Base-by-base conservation (phyloP, 2,113 vertebrate genomes). In the Semicossyphus pulcher region DNA sequence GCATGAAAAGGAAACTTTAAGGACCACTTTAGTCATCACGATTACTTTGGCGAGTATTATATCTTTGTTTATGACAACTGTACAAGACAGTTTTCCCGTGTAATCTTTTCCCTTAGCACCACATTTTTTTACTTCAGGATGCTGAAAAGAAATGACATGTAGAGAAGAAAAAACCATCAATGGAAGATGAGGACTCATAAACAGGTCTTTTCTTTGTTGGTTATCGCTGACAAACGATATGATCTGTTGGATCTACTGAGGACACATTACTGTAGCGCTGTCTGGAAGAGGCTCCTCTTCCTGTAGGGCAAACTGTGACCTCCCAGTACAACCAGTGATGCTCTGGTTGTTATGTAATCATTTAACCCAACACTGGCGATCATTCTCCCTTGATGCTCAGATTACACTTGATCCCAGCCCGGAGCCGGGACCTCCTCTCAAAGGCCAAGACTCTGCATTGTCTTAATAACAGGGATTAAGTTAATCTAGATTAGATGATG, bases 331-430 rank as follows among this genome's bases (percentile, higher is more conserved):
- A 73, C 68, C 72, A 73, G 32, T 20, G 49, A 34, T 7, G 42
- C 49, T 45, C 14, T 29, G 20, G 10, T 28, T 0, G 28, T 84
- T 79, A 77, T 48, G 71, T 76, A 81, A 83, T 49, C 20, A 29
- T 64, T 53, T 21, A 44, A n/a, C 41, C 7, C 16, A 31, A 51
- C 60, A 56, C 57, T 14, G n/a, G 49, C 32, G n/a, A 18, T 21
- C 28, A 14, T 36, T 47, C 37, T 45, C 45, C 37, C 37, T 62
- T 5, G 39, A 84, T 61, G 47, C 78, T 77, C 81, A 67, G 77
- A 77, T 84, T 59, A 81, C 7, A 5, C n/a, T 44, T 64, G 57
- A 82, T 80, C 72, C 52, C 15, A 6, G 23, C 41, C 52, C 23
- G 1, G 25, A 42, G 57, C 47, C 1, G 5, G 15, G 21, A 69